Evolutionary conservation across 1,140 invertebrate genomes (phyloP).

Genomic region (Leptinotarsa undecemlineata): DNA sequence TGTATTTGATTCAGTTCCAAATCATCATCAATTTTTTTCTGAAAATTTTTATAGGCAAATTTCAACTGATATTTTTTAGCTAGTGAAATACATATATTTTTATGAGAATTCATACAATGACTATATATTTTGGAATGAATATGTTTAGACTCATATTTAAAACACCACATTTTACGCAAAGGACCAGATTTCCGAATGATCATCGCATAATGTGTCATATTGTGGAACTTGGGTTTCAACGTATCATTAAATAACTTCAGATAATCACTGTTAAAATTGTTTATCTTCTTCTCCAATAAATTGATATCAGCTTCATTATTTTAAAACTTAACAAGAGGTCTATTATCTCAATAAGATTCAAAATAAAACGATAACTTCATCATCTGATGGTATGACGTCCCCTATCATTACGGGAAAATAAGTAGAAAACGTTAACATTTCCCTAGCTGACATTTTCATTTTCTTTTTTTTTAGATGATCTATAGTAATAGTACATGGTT

Average conservation of each 20-base stretch:
- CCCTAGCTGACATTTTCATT: constrained; percentile 41
- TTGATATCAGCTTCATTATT: constrained; percentile 7
- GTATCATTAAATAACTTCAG: constrained; percentile 28
- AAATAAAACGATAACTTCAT: constrained; percentile 43
- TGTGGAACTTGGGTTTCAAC: constrained; percentile 45
- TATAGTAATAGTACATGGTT: constrained; percentile 24
- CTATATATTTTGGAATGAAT: constrained; percentile 14
- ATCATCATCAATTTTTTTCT: not conserved
- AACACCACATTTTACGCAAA: constrained; percentile 27
- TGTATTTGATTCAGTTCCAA: not conserved
- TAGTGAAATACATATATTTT: constrained; percentile 25
- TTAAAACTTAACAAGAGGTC: constrained; percentile 25
- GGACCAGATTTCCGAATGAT: constrained; percentile 41
- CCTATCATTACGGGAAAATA: constrained; percentile 42
- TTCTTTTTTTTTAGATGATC: constrained; percentile 39
- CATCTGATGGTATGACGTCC: constrained; percentile 38
- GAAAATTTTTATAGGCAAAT: constrained; percentile 1
- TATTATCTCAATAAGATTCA: constrained; percentile 30
- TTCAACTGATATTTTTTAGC: constrained; percentile 20
- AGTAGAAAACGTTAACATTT: constrained; percentile 43
- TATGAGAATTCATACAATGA: constrained; percentile 15
- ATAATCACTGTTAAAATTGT: constrained; percentile 19
- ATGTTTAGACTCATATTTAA: constrained; percentile 17
- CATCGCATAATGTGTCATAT: constrained; percentile 41
- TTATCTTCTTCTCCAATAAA: constrained; percentile 20